Base-by-base conservation (phyloP, 2,888 invertebrate species). In the Timandra comae region DNA sequence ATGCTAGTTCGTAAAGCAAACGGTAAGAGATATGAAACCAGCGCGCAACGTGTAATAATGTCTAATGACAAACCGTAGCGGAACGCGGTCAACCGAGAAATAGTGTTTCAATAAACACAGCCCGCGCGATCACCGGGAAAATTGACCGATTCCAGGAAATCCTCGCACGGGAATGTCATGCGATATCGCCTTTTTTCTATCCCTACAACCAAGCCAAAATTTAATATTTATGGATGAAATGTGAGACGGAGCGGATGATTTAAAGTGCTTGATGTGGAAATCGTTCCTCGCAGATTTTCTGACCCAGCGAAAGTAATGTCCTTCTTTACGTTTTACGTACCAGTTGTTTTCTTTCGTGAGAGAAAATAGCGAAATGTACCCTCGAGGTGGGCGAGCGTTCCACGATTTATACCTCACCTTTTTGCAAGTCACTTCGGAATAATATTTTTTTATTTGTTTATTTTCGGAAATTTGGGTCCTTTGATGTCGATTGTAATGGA, bases 211-310 rank as follows among this genome's bases (percentile, higher is more conserved):
- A 63, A 72, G 72, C 69, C 72, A 72, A 77, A 75, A 78, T 82
- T 84, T 84, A 82, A 82, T 82, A 84, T 84, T 84, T 84, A 85
- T 82, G 76, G 82, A 77, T 77, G 80, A 81, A 82, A 80, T 80
- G 80, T 85, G 78, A 81, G 72, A 73, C 81, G 71, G 63, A 73
- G 81, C 81, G 77, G 56, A 81, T 82, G 84, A 85, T 84, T 82
- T 82, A 80, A 81, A 82, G 74, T 79, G 76, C 76, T 76, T 77
- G 77, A 84, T 76, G 84, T 81, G 79, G 74, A 81, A 84, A 82
- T 79, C 68, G 77, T 75, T 77, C 63, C 65, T 76, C 75, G 73
- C 75, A 79, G 79, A 81, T 82, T 82, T 82, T 81, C 78, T 82
- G 82, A 82, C 80, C 82, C 79, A 72, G 61, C 75, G 76, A 77